Evolutionary conservation across 1,140 invertebrate species (phyloP).

Genomic region (Lordiphosa mommai): DNA sequence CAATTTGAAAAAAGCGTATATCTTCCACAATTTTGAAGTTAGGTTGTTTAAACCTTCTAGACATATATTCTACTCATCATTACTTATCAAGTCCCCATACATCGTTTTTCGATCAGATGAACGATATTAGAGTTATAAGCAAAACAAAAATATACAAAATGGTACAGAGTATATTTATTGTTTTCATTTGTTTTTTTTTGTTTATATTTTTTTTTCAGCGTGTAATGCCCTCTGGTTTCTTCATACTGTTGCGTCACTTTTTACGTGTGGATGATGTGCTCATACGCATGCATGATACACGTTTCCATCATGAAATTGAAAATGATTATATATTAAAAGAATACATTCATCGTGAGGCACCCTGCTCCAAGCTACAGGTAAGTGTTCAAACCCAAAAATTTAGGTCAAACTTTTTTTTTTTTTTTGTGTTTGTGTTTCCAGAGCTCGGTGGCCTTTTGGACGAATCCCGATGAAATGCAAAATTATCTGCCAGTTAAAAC

Average conservation of each 20-base stretch:
- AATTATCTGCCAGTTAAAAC: constrained; percentile 80
- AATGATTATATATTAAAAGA: constrained; percentile 89
- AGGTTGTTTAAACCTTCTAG: no score
- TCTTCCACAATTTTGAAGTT: no score
- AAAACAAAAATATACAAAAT: no score
- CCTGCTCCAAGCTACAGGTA: constrained; percentile 63
- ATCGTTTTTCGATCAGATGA: no score
- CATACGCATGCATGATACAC: constrained; percentile 93
- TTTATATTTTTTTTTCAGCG: constrained; percentile 85
- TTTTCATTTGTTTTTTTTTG: not conserved
- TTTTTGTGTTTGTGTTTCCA: constrained; percentile 35
- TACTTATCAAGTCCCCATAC: no score
- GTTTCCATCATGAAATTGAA: constrained; percentile 92
- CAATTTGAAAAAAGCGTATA: no score
- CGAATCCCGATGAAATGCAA: constrained; percentile 82
- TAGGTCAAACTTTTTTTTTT: not conserved
- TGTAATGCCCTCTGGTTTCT: constrained; percentile 97
- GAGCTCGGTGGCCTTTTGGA: constrained; percentile 80
- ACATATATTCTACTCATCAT: no score
- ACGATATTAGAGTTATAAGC: no score
- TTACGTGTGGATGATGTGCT: constrained; percentile 96
- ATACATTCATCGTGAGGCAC: constrained; percentile 87
- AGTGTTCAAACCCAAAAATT: not conserved
- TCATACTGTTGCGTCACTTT: constrained; percentile 94
- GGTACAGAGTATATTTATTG: no score